These are phyloP conservation scores for Gonioctena quinquepunctata DNA, from an alignment of 1,140 invertebrate species.

Conservation along the genomic window DNA sequence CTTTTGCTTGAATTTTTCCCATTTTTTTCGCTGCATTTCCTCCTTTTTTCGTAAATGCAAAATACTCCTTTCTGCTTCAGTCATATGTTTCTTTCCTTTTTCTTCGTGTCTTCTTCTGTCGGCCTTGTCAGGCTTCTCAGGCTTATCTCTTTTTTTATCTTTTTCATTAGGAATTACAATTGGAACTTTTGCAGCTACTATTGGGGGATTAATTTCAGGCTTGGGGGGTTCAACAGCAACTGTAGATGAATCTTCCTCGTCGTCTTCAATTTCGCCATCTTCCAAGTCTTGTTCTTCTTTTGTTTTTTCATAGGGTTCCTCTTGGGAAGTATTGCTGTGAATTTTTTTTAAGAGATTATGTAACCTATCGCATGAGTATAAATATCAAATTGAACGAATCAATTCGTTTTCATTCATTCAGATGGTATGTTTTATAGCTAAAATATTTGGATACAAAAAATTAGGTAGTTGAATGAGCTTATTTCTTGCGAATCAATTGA, in stretches of 20 bases:
- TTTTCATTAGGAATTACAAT: conserved; percentile 29
- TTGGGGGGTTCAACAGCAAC: conserved; percentile 24
- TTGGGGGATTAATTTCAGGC: conserved; percentile 40
- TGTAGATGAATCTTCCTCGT: conserved; percentile 59
- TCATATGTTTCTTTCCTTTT: conserved; percentile 45
- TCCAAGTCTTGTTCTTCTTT: conserved; percentile 60
- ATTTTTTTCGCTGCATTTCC: conserved; percentile 48
- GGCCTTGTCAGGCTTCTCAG: conserved; percentile 15
- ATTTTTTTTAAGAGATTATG: too few relatives aligned
- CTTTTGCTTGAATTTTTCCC: conserved; percentile 35
- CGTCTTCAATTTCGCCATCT: conserved; percentile 66
- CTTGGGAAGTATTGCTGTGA: conserved; percentile 18
- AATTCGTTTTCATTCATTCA: too few relatives aligned
- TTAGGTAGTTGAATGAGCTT: too few relatives aligned
- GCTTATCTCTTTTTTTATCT: conserved; percentile 50
- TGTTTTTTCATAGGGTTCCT: conserved; percentile 24
- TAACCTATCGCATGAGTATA: too few relatives aligned
- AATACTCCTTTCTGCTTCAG: conserved; percentile 53
- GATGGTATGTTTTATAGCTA: too few relatives aligned
- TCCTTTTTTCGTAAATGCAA: conserved; percentile 51
- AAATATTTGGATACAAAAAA: too few relatives aligned
- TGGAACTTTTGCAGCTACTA: conserved; percentile 26
- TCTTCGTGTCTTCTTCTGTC: conserved; percentile 33
- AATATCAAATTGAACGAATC: too few relatives aligned
- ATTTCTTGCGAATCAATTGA: too few relatives aligned